phyloP scores from a whole-genome alignment of 2,888 invertebrate species.

The Ectobius pallidus region DNA sequence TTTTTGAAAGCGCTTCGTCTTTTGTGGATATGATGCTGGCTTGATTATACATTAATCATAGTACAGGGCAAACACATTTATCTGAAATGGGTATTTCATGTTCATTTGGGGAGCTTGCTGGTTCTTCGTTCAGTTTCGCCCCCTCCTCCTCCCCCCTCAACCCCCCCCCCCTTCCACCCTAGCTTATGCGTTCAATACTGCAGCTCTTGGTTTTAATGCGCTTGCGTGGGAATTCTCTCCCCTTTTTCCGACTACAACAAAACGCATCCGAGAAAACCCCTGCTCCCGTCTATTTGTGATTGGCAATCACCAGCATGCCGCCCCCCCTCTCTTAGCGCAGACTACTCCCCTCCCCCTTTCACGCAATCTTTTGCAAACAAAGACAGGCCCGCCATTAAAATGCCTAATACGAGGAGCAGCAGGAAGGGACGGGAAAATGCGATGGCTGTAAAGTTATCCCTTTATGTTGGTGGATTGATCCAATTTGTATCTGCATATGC shows the following conservation, averaged over 20 bases:
- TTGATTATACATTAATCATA: constrained; percentile 43
- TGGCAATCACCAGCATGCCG: constrained; percentile 41
- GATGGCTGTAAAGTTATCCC: constrained; percentile 15
- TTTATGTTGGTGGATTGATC: constrained; percentile 14
- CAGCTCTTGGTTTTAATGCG: constrained; percentile 20
- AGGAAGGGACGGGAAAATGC: neutral
- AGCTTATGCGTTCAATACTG: constrained; percentile 35
- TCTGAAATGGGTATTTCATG: constrained; percentile 47
- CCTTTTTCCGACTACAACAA: constrained; percentile 25
- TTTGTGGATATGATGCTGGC: constrained; percentile 23
- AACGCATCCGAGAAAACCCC: constrained; percentile 40
- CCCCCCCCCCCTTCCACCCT: neutral
- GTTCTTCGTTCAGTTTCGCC: constrained; percentile 10
- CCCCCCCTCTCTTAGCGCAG: constrained; percentile 24
- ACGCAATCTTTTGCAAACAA: constrained; percentile 12
- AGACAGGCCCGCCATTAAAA: constrained; percentile 20
- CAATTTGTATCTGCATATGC: neutral
- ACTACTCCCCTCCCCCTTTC: too few relatives aligned
- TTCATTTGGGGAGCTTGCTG: constrained; percentile 37
- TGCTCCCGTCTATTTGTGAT: constrained; percentile 38
- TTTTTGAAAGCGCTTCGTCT: constrained; percentile 20
- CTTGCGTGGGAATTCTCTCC: constrained; percentile 8
- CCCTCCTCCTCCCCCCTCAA: neutral
- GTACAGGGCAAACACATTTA: constrained; percentile 46
- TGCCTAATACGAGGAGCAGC: neutral